These are phyloP conservation scores for Drosophila melanosoma DNA, from an alignment of 2,888 invertebrate genomes.

Conservation along the genomic window DNA sequence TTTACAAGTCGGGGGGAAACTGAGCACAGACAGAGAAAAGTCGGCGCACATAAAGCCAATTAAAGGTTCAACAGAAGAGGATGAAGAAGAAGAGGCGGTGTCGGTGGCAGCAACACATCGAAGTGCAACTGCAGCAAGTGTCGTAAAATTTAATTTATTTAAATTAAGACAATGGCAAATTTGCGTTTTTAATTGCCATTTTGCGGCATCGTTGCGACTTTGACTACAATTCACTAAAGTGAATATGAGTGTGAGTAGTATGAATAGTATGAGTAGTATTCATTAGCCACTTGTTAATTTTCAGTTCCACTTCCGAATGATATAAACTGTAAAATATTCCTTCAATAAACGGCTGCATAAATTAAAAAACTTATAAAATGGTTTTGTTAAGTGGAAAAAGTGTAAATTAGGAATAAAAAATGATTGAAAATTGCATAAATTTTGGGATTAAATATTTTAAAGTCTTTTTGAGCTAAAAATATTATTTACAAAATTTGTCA, in stretches of 20 bases:
- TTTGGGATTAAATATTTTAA: background rate
- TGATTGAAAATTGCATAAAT: background rate
- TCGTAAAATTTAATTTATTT: conserved; percentile 82
- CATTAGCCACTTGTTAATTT: conserved; percentile 3
- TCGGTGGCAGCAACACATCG: conserved; percentile 32
- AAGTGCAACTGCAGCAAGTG: conserved; percentile 73
- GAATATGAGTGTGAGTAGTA: conserved; percentile 9
- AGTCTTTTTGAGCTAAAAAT: fast-evolving
- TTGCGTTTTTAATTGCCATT: conserved; percentile 77
- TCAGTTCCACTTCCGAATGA: conserved; percentile 36
- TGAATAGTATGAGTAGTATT: conserved; percentile 12
- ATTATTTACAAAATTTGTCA: background rate
- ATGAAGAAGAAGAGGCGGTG: background rate
- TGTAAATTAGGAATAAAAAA: background rate
- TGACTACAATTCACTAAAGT: conserved; percentile 5
- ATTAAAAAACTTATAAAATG: background rate
- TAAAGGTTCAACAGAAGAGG: conserved; percentile 60
- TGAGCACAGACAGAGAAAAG: conserved; percentile 6
- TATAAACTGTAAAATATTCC: conserved; percentile 1
- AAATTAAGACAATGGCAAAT: conserved; percentile 76
- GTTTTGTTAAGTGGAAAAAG: background rate
- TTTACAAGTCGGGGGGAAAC: conserved; percentile 9
- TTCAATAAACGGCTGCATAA: background rate
- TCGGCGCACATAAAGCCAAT: conserved; percentile 82
- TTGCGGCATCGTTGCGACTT: conserved; percentile 31